phyloP scores from a whole-genome alignment of 2,888 invertebrate species.

The Drosophila siamana region DNA sequence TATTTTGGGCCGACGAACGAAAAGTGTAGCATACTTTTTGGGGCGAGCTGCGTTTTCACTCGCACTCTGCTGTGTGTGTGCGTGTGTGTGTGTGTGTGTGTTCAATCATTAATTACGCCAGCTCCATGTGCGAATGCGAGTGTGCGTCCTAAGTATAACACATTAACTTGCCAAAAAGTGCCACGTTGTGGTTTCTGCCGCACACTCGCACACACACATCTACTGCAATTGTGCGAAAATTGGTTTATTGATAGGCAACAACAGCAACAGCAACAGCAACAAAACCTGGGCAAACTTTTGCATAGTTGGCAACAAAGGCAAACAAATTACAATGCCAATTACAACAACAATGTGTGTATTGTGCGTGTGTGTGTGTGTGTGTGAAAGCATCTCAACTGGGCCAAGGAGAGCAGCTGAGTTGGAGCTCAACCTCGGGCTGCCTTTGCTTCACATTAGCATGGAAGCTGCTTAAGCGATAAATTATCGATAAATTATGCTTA shows the following conservation, averaged over 20 bases:
- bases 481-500: constrained; percentile 24
- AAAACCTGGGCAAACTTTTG: constrained; percentile 7
- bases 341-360: constrained; percentile 23
- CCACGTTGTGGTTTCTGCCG: constrained; percentile 70
- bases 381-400: neutral
- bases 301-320: constrained; percentile 23
- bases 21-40: constrained; percentile 71
- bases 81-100: constrained; percentile 43
- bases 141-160: constrained; percentile 58
- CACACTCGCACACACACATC: constrained; percentile 19
- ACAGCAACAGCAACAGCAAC: constrained; percentile 16
- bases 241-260: constrained; percentile 69
- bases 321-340: constrained; percentile 38
- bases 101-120: constrained; percentile 73
- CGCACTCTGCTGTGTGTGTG: constrained; percentile 7
- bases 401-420: neutral
- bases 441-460: neutral
- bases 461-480: constrained; percentile 9
- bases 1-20: constrained; percentile 68
- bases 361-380: neutral
- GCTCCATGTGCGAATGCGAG: constrained; percentile 29
- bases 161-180: constrained; percentile 76
- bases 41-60: constrained; percentile 11
- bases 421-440: too few species aligned
- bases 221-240: constrained; percentile 68